A percentile compares a stretch with the other conserved stretches of the same genome.
phyloP scores from a whole-genome alignment of 2,113 vertebrate genomes.

The Tragelaphus strepsiceros region DNA sequence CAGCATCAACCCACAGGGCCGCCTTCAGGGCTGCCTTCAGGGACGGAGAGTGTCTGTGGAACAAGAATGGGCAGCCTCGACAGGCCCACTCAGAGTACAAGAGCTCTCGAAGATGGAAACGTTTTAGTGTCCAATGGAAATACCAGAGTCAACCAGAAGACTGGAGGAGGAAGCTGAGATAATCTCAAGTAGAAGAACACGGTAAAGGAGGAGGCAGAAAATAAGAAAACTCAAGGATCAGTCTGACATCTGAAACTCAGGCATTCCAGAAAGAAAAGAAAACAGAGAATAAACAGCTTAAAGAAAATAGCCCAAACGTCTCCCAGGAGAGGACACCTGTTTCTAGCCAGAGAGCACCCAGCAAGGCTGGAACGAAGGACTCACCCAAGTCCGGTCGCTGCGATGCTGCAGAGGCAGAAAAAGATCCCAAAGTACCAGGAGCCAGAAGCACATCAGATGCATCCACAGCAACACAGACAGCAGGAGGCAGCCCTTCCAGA shows the following conservation, averaged over 20 bases:
- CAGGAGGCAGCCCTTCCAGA: not conserved
- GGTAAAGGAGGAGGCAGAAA: not conserved
- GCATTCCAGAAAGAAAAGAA: not conserved
- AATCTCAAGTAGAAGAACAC: not conserved
- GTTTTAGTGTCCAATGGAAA: not conserved
- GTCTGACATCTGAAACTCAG: not conserved
- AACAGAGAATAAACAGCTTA: not conserved
- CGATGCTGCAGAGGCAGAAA: not conserved
- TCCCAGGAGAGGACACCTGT: not conserved
- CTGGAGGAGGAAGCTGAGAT: not conserved
- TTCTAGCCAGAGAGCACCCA: not conserved
- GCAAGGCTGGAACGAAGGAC: not conserved
- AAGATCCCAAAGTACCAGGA: not conserved
- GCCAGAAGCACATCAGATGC: not conserved
- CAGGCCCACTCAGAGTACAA: no score
- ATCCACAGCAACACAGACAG: not conserved
- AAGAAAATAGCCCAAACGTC: not conserved
- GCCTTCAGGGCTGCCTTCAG: not conserved
- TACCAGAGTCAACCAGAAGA: not conserved
- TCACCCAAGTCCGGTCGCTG: not conserved
- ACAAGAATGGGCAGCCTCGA: not conserved
- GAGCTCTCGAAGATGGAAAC: not conserved
- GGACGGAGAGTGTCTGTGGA: rapidly evolving
- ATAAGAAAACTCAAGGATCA: not conserved
- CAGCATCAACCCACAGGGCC: not conserved